Evolutionary conservation across 64 coral and sea anemone species (phyloP).

Genomic region (Astreopora myriophthalma): DNA sequence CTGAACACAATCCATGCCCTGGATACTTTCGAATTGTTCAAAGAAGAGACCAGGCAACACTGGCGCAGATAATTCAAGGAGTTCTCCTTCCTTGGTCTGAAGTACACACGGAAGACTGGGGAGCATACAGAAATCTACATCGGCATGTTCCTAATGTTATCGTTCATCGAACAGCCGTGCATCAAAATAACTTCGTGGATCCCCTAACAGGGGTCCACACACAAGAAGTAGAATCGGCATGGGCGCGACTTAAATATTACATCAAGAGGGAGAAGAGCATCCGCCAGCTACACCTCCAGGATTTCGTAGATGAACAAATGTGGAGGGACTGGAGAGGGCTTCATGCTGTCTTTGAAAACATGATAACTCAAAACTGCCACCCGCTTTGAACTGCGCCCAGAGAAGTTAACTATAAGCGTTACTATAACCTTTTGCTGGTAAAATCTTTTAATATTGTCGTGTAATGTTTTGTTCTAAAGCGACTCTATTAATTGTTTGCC

Average conservation of each 20-base stretch:
- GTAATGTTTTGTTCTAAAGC: no score
- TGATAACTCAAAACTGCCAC: no score
- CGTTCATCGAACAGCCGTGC: background rate
- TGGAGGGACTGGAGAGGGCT: slow-evolving; percentile 25
- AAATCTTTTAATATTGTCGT: no score
- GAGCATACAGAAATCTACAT: background rate
- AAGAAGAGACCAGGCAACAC: background rate
- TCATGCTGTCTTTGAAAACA: background rate
- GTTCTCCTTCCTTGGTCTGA: slow-evolving; percentile 13
- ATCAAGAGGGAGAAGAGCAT: slow-evolving; percentile 5
- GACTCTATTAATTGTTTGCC: no score
- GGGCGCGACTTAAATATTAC: background rate
- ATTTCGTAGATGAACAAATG: slow-evolving; percentile 34
- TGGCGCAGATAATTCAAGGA: background rate
- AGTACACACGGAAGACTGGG: slow-evolving; percentile 24
- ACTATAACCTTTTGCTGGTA: no score
- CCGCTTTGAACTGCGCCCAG: no score
- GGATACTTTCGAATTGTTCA: slow-evolving; percentile 13
- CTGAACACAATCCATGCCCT: background rate
- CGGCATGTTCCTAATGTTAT: background rate
- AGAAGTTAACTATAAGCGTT: no score
- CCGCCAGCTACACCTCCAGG: background rate
- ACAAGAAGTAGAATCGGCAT: slow-evolving; percentile 26
- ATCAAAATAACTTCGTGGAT: background rate
- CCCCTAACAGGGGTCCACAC: slow-evolving; percentile 19